Percentiles rank a stretch among this genome's conserved stretches.
Evolutionary conservation across 2,888 invertebrate species (phyloP).

Genomic region (Labia minor): DNA sequence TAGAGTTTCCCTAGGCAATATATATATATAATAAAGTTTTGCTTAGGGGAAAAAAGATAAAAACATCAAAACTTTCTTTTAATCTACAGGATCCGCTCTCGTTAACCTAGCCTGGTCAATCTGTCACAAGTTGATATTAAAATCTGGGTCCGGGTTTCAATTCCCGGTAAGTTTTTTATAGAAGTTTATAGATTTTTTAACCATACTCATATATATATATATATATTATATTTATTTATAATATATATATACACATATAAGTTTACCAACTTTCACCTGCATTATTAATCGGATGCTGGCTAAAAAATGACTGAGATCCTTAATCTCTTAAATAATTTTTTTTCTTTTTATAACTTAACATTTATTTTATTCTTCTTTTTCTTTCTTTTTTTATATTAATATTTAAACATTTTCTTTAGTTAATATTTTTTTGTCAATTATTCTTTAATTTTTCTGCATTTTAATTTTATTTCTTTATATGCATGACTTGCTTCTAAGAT

Average conservation of each 20-base stretch:
- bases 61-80: neutral
- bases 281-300: neutral
- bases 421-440: no score
- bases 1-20: no score
- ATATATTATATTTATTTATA: no score
- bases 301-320: neutral
- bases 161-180: neutral
- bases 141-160: neutral
- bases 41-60: neutral
- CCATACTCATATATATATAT: neutral
- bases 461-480: no score
- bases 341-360: slow-evolving; percentile 22
- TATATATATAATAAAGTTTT: no score
- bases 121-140: neutral
- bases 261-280: no score
- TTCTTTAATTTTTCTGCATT: no score
- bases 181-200: slow-evolving; percentile 23
- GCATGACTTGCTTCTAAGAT: no score
- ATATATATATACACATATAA: slow-evolving; percentile 14
- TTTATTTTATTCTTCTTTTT: neutral
- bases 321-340: slow-evolving; percentile 27
- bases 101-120: neutral
- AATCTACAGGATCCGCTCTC: slow-evolving; percentile 4
- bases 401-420: no score
- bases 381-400: slow-evolving; percentile 20